A percentile compares a stretch with the other conserved stretches of the same genome.
Conservation (phyloP, 2,888 invertebrate species). For the Tanytarsus gracilentus region DNA sequence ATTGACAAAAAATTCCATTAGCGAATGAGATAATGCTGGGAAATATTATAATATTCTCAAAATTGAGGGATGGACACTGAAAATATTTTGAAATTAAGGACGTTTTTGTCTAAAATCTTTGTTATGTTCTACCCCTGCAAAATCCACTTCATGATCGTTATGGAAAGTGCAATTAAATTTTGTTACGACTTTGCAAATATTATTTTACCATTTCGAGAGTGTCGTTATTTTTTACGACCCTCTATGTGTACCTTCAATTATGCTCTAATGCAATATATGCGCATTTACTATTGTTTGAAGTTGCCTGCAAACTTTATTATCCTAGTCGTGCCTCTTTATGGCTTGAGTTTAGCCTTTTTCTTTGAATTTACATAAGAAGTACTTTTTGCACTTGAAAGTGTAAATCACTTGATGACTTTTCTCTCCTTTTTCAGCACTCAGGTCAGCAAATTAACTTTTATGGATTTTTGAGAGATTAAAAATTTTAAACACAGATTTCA, state of each 20-base stretch:
- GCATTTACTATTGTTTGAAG: not conserved
- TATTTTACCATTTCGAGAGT: not conserved
- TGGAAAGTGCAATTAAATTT: not conserved
- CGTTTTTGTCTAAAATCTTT: no score
- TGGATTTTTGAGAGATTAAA: not conserved
- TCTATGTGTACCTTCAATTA: conserved; percentile 2
- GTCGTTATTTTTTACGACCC: conserved; percentile 13
- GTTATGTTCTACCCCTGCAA: no score
- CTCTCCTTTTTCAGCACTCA: no score
- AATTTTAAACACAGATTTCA: no score
- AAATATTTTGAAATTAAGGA: no score
- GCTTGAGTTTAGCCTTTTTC: not conserved
- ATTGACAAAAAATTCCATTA: conserved; percentile 6
- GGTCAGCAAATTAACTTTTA: not conserved
- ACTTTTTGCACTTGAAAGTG: conserved; percentile 6
- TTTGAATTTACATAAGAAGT: not conserved
- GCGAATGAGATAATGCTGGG: no score
- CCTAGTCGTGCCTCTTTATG: not conserved
- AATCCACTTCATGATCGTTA: no score
- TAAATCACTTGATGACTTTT: not conserved
- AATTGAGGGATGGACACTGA: not conserved
- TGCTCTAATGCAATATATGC: conserved; percentile 5
- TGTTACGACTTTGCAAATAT: not conserved
- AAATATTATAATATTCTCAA: no score
- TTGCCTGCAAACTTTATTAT: not conserved